Percentiles rank a stretch among this genome's conserved stretches.
These are phyloP conservation scores for Boloria euphrosyne DNA, from an alignment of 2,888 invertebrate species.

Conservation along the genomic window DNA sequence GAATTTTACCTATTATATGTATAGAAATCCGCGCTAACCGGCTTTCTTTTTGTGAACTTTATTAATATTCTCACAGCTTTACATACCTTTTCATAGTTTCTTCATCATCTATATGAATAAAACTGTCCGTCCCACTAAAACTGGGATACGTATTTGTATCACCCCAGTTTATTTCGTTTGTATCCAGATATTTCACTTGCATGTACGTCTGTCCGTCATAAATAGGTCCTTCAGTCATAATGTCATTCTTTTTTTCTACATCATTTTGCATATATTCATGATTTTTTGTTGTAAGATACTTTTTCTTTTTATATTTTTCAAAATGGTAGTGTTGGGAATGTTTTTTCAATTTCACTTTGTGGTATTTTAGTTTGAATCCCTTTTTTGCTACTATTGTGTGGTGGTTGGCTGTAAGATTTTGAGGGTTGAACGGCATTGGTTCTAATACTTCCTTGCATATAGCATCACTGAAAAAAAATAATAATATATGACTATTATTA, in stretches of 20 bases:
- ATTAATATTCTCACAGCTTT: not conserved
- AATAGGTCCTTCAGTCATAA: constrained; percentile 56
- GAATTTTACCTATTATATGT: too few species aligned
- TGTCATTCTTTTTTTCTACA: constrained; percentile 57
- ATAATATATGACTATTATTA: not conserved
- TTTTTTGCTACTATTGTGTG: constrained; percentile 71
- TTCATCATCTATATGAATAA: constrained; percentile 93
- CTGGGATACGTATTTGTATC: constrained; percentile 84
- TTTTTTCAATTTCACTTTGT: constrained; percentile 62
- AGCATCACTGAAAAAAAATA: constrained; percentile 41
- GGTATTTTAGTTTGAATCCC: constrained; percentile 64
- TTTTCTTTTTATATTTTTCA: constrained; percentile 64
- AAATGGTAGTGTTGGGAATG: constrained; percentile 51
- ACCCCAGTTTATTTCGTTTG: constrained; percentile 71
- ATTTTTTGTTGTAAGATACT: constrained; percentile 61
- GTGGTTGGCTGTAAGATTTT: constrained; percentile 60
- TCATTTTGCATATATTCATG: constrained; percentile 50
- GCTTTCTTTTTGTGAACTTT: not conserved
- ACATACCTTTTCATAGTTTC: constrained; percentile 91
- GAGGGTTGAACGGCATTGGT: constrained; percentile 54
- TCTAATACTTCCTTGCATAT: constrained; percentile 61
- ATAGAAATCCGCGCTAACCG: too few species aligned
- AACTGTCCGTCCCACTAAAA: constrained; percentile 92
- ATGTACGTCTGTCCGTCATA: constrained; percentile 74
- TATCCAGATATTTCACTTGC: constrained; percentile 75